Conservation (phyloP, 2,888 invertebrate species). For the Pedicia rivosa region DNA sequence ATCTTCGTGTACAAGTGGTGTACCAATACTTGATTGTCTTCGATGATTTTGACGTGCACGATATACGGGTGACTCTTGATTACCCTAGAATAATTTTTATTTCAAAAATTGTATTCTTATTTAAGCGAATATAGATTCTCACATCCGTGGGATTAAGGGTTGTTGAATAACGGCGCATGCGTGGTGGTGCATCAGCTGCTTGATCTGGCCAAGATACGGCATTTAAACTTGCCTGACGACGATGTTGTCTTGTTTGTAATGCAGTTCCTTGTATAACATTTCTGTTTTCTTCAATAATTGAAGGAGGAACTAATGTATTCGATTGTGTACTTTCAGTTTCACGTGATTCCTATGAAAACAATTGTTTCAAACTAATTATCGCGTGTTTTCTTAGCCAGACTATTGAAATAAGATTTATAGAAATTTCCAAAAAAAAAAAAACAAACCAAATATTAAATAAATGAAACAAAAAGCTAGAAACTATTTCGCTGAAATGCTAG, state of each 20-base stretch:
- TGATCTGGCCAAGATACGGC: constrained; percentile 31
- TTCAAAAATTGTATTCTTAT: not conserved
- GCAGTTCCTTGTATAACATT: constrained; percentile 7
- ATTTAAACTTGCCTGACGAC: constrained; percentile 27
- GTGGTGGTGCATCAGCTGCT: constrained; percentile 9
- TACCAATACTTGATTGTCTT: constrained; percentile 26
- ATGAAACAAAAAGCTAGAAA: no score
- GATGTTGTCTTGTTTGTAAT: constrained; percentile 16
- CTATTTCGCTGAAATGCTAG: no score
- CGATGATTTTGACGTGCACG: constrained; percentile 23
- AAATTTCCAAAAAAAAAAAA: no score
- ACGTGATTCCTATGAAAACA: no score
- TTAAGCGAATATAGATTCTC: not conserved
- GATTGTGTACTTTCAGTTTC: constrained; percentile 5
- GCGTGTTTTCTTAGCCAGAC: no score
- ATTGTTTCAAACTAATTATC: no score
- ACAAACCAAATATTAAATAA: no score
- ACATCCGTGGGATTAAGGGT: constrained; percentile 8
- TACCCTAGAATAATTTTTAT: constrained; percentile 13
- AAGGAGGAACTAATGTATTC: constrained; percentile 1
- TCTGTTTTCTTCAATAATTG: not conserved
- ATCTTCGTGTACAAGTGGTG: constrained; percentile 23
- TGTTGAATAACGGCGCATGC: constrained; percentile 7
- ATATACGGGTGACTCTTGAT: constrained; percentile 22
- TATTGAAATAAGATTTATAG: no score